Base-by-base conservation (phyloP, 2,888 invertebrate species). In the Lycaena phlaeas region DNA sequence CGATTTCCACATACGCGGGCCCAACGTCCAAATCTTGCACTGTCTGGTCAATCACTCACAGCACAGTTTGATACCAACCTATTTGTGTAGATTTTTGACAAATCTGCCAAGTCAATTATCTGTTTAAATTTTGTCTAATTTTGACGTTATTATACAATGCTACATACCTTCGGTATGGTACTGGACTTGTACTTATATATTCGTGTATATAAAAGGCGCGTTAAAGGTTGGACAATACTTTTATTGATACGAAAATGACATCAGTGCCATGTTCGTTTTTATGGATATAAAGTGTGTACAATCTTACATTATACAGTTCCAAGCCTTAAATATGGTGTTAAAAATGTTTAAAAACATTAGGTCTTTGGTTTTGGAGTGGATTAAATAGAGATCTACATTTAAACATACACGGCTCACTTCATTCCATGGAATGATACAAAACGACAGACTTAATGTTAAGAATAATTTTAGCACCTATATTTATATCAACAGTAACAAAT, bases 91-190 rank as follows among this genome's bases (percentile, higher is more conserved):
- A 36, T 30, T 40, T 42, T 38, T 39, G 45, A 43, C 45, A 31
- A 26, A 14, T 22, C 25, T 36, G 43, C 40, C 48, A 38, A 40
- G 43, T 44, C 43, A 45, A 41, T 40, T 41, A 43, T 39, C 47
- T 34, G 37, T n/a, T n/a, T n/a, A 43, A 43, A 45, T 42, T 36
- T 27, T 41, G 38, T 40, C 42, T 42, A 34, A 42, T 36, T 34
- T 34, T 12, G 31, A 40, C 39, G 26, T 4, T 31, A 25, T 26
- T 17, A 22, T 40, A 40, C 26, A 40, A 40, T 40, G 40, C 40
- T 44, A 44, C 44, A 26, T 40, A 30, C 41, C 42, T 39, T 43
- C 39, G 28, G 34, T n/a, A n/a, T n/a, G n/a, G n/a, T 41, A 45
- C 46, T 39, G 43, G 45, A 43, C 46, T 18, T 5, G 3, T 34